Conservation (phyloP, 2,797 vertebrate species). For the Epinephelus coioides region DNA sequence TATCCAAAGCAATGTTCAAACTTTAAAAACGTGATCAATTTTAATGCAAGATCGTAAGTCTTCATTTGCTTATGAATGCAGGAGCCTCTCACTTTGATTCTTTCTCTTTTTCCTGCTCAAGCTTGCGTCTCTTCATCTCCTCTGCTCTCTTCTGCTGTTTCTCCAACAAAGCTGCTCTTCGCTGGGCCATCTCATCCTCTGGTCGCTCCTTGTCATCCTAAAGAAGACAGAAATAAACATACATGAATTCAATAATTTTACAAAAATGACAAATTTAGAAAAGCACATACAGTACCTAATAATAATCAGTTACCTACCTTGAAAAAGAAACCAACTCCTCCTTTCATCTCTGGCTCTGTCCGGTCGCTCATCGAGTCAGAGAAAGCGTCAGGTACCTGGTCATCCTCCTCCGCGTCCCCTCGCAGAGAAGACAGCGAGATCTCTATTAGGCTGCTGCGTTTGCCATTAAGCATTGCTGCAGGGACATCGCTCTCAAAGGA, state of each 20-base stretch:
- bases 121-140: conserved; percentile 88
- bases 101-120: conserved; percentile 89
- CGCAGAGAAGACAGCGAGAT: conserved; percentile 88
- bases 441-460: conserved; percentile 90
- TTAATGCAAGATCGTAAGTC: neutral
- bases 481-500: conserved; percentile 88
- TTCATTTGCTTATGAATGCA: neutral
- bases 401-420: conserved; percentile 80
- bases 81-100: conserved; percentile 86
- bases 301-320: conserved; percentile 83
- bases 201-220: conserved; percentile 87
- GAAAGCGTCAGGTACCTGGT: conserved; percentile 79
- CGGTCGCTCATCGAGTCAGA: conserved; percentile 88
- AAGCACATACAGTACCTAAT: neutral
- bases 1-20: neutral
- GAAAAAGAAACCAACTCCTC: conserved; percentile 92
- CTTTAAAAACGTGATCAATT: neutral
- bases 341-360: conserved; percentile 84
- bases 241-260: neutral
- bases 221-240: conserved; percentile 2
- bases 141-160: conserved; percentile 93
- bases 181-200: conserved; percentile 93
- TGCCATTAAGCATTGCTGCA: conserved; percentile 76
- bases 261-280: neutral
- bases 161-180: conserved; percentile 90